Evolutionary conservation across 2,797 vertebrate genomes (phyloP).

Genomic region (Smutsia gigantea): DNA sequence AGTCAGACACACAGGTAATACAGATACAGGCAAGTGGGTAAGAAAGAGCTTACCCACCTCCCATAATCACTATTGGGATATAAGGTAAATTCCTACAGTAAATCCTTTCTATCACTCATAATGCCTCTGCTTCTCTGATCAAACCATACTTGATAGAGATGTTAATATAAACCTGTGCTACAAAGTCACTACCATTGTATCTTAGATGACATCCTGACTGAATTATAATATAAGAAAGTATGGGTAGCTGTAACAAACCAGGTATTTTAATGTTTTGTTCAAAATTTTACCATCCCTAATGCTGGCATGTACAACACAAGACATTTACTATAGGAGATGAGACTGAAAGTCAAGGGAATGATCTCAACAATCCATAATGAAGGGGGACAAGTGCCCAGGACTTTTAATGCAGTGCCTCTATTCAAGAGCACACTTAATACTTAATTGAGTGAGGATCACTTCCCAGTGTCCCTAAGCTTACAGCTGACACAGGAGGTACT

Average conservation of each 20-base stretch:
- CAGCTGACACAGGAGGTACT: neutral
- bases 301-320: neutral
- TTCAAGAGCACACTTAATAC: neutral
- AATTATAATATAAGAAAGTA: neutral
- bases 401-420: neutral
- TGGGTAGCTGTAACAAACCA: neutral
- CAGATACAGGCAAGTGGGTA: neutral
- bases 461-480: neutral
- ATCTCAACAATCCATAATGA: neutral
- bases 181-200: neutral
- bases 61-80: neutral
- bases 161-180: neutral
- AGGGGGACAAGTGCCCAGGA: neutral
- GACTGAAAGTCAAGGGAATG: neutral
- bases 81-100: neutral
- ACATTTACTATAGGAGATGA: neutral
- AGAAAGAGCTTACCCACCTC: neutral
- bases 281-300: neutral
- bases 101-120: neutral
- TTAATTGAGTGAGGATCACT: neutral
- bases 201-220: neutral
- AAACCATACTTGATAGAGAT: neutral
- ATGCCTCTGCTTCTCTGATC: neutral
- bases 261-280: neutral
- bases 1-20: neutral